These are phyloP conservation scores for Onychostruthus taczanowskii DNA, from an alignment of 2,113 vertebrate species.

Conservation along the genomic window DNA sequence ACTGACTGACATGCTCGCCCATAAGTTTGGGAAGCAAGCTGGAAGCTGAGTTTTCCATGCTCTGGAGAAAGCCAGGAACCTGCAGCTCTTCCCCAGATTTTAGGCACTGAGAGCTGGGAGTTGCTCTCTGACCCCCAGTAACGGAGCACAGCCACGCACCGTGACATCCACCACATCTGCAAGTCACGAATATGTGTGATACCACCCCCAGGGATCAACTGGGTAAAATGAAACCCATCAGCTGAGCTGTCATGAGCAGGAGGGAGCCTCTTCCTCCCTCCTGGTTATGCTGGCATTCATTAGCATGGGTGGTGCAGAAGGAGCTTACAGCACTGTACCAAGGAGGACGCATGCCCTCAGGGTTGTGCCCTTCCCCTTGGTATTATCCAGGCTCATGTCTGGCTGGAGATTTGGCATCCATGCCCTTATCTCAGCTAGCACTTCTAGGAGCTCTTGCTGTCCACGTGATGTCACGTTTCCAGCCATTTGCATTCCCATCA, in stretches of 20 bases:
- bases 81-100: not conserved
- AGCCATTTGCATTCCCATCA: not conserved
- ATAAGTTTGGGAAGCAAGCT: not conserved
- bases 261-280: not conserved
- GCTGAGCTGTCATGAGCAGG: not conserved
- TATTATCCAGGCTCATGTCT: not conserved
- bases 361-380: not conserved
- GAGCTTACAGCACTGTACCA: not conserved
- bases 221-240: not conserved
- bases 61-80: not conserved
- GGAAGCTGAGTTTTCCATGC: not conserved
- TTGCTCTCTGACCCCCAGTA: not conserved
- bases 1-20: not conserved
- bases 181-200: not conserved
- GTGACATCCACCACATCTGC: not conserved
- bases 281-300: not conserved
- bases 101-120: fast-evolving
- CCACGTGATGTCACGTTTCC: not conserved
- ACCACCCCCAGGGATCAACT: not conserved
- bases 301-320: not conserved
- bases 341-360: fast-evolving
- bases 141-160: fast-evolving
- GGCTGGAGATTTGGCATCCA: not conserved
- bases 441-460: not conserved
- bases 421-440: not conserved